Base-by-base conservation (phyloP, 2,888 invertebrate genomes). In the Plemyria rubiginata region DNA sequence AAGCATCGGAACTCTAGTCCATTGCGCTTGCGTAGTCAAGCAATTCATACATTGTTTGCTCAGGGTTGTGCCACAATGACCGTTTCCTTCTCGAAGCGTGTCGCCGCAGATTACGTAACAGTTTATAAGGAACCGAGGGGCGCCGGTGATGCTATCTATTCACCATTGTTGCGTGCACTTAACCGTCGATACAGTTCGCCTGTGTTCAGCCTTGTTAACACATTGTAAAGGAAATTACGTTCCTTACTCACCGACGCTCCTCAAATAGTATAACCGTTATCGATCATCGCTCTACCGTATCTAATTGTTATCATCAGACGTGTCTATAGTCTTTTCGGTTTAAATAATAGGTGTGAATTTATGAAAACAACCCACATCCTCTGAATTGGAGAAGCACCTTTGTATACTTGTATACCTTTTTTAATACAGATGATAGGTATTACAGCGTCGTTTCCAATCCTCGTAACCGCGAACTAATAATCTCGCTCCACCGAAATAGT, bases 181-280 rank as follows among this genome's bases (percentile, higher is more conserved):
- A 89, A 90, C 85, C 85, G 87, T 85, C 89, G 70, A 87, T 85
- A 85, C 73, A 82, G 81, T 82, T 79, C 81, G 78, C 78, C 77
- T 78, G 78, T 84, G 80, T 82, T 82, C 81, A 81, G 79, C 82
- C 91, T 92, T 92, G 92, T 92, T 92, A 92, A 90, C 92, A 92
- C 90, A 86, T 89, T 87, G 89, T 91, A 87, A 85, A 88, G 90
- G 89, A 91, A 92, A 92, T 90, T 90, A 91, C 88, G 85, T 90
- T 90, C 87, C 88, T 88, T 84, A 86, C 84, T 80, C 84, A 86
- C 83, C 82, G 80, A 82, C 84, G 79, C 80, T 80, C 82, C 80
- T 82, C 85, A 81, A 86, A 84, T 82, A 82, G 79, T 78, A 81
- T 84, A 87, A 88, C 86, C 86, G 88, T 86, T 90, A 88, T 88